Conservation (phyloP, 2,797 vertebrate genomes). For the Phrynocephalus vlangalii region DNA sequence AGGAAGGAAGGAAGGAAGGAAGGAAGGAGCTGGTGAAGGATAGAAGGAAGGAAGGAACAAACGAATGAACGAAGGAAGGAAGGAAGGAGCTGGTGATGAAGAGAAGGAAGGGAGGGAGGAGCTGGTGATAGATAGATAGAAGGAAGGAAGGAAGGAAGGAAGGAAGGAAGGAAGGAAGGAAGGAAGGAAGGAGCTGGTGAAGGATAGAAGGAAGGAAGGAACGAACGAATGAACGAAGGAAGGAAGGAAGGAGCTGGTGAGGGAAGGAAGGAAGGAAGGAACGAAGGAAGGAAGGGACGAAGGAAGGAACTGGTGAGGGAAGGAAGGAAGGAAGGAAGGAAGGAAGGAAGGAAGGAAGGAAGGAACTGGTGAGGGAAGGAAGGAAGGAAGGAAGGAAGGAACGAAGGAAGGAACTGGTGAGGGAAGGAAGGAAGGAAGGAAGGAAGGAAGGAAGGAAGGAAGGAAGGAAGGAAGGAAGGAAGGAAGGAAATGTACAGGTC, state of each 20-base stretch:
- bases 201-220: no score
- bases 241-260: no score
- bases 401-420: not conserved
- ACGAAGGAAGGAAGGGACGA: no score
- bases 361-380: not conserved
- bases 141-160: not conserved
- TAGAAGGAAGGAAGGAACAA: no score
- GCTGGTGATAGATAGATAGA: not conserved
- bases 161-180: not conserved
- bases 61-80: no score
- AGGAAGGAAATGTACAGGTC: not conserved
- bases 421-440: not conserved
- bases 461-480: not conserved
- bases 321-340: no score
- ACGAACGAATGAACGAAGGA: no score
- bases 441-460: not conserved
- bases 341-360: no score
- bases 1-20: no score
- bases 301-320: not conserved
- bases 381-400: accelerated
- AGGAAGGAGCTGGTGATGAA: no score
- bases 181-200: not conserved
- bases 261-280: not conserved
- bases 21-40: no score
- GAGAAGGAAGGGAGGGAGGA: not conserved